Conservation (phyloP, 2,888 invertebrate species). For the Plebejus anna region DNA sequence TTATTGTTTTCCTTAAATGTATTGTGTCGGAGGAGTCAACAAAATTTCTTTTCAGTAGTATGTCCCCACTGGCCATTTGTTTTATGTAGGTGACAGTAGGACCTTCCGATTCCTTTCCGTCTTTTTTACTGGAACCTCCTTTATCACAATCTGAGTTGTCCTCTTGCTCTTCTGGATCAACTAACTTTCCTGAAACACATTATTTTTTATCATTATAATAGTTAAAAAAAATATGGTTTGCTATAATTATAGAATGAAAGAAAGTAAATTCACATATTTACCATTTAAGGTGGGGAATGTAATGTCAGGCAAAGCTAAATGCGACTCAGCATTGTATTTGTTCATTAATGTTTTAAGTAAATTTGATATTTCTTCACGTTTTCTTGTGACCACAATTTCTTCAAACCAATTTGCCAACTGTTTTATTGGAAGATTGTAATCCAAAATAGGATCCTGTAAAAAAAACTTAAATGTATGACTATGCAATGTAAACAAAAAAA, state of each 20-base stretch:
- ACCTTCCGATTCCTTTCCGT: constrained; percentile 58
- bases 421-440: constrained; percentile 91
- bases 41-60: constrained; percentile 65
- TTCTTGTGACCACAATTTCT: constrained; percentile 88
- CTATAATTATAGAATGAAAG: not conserved
- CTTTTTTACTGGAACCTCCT: constrained; percentile 54
- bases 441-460: constrained; percentile 87
- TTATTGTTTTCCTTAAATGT: constrained; percentile 67
- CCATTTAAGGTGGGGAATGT: constrained; percentile 89
- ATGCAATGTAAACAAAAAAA: not conserved
- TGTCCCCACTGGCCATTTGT: constrained; percentile 67
- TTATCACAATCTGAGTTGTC: constrained; percentile 76
- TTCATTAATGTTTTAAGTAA: constrained; percentile 88
- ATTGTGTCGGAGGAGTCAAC: constrained; percentile 64
- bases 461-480: not conserved
- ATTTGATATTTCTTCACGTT: constrained; percentile 91
- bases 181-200: constrained; percentile 73
- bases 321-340: constrained; percentile 84
- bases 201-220: constrained; percentile 4
- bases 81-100: constrained; percentile 68
- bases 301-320: constrained; percentile 84
- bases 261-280: constrained; percentile 40
- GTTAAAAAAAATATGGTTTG: too few relatives aligned
- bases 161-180: constrained; percentile 81
- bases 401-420: constrained; percentile 93